phyloP scores from a whole-genome alignment of 2,888 invertebrate genomes.

The Spicauda simplicius region DNA sequence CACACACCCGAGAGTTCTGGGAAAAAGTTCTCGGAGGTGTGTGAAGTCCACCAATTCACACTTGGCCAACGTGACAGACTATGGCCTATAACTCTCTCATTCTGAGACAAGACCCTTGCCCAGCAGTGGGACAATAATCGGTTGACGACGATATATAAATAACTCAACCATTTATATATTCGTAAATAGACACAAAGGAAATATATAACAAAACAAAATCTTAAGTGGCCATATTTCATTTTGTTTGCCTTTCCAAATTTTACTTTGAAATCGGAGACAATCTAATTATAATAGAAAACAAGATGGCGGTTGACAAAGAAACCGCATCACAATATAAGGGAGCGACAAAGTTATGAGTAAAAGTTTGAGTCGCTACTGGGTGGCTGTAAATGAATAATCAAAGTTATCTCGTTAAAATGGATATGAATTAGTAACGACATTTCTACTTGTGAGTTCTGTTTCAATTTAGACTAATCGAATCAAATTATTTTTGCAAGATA shows the following conservation, averaged over 20 bases:
- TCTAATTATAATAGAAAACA: not conserved
- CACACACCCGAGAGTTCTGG: too few relatives aligned
- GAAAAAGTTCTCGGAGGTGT: too few relatives aligned
- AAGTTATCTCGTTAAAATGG: conserved; percentile 22
- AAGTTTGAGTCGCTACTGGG: conserved; percentile 4
- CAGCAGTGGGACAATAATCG: too few relatives aligned
- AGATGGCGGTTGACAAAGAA: not conserved
- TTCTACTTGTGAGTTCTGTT: not conserved
- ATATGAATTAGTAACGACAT: conserved; percentile 7
- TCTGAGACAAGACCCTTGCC: too few relatives aligned
- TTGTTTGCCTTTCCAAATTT: not conserved
- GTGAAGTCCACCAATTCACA: too few relatives aligned
- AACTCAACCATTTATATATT: too few relatives aligned
- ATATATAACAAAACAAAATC: not conserved
- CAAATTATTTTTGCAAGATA: too few relatives aligned
- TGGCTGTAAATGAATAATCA: conserved; percentile 7
- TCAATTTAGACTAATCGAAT: not conserved
- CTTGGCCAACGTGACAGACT: too few relatives aligned
- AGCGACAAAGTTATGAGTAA: conserved; percentile 14
- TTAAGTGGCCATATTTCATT: not conserved
- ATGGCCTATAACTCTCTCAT: too few relatives aligned
- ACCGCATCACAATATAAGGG: not conserved
- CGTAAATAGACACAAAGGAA: too few relatives aligned
- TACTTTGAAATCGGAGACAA: conserved; percentile 1
- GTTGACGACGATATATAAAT: too few relatives aligned